Conservation (phyloP, 2,888 invertebrate genomes). For the Ophion slaviceki region DNA sequence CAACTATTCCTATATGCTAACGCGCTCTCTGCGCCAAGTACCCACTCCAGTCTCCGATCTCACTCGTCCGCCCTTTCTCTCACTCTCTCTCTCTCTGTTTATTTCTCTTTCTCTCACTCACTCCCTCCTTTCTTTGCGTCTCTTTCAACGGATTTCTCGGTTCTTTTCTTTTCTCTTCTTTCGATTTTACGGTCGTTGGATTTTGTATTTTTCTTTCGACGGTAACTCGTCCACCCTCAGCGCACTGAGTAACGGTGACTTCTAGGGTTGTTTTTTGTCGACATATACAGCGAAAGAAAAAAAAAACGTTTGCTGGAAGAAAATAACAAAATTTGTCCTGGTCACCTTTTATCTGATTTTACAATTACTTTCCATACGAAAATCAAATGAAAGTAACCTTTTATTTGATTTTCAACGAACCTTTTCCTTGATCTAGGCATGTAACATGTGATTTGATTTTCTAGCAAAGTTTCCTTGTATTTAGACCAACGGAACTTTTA, state of each 20-base stretch:
- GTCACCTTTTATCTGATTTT: not conserved
- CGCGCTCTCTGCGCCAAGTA: constrained; percentile 78
- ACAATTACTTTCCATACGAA: no score
- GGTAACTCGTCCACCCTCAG: constrained; percentile 24
- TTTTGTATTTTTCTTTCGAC: constrained; percentile 32
- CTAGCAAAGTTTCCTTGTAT: no score
- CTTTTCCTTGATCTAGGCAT: no score
- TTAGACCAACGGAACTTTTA: not conserved
- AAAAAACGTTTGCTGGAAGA: not conserved
- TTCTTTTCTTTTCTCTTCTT: constrained; percentile 9
- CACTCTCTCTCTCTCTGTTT: constrained; percentile 38
- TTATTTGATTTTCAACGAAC: no score
- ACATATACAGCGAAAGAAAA: not conserved
- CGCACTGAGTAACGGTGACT: constrained; percentile 5
- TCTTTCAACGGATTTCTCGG: not conserved
- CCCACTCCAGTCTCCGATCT: constrained; percentile 70
- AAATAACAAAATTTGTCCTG: not conserved
- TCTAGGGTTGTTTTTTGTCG: constrained; percentile 20
- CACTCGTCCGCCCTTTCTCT: constrained; percentile 43
- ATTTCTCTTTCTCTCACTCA: constrained; percentile 22
- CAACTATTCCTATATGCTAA: constrained; percentile 81
- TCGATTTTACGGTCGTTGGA: constrained; percentile 16
- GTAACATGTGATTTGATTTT: no score
- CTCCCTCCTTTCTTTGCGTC: not conserved
- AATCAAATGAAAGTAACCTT: no score